phyloP scores from a whole-genome alignment of 2,113 vertebrate genomes.

The Casuarius casuarius region DNA sequence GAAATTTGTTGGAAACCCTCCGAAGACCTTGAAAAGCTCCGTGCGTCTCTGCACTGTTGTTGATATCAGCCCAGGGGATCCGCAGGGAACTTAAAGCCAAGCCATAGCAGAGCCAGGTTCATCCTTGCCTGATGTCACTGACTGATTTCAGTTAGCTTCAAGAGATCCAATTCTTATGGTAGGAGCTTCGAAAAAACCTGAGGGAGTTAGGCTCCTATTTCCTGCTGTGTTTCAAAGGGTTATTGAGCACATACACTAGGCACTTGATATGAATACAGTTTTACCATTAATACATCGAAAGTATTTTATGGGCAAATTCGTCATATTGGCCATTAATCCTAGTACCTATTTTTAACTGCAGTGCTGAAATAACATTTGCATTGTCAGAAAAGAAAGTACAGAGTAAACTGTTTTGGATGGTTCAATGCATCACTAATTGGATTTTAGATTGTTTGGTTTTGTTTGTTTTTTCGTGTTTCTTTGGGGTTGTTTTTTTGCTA shows the following conservation, averaged over 20 bases:
- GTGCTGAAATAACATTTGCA: constrained; percentile 4
- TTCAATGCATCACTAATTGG: neutral
- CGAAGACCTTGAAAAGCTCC: neutral
- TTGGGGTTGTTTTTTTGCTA: neutral
- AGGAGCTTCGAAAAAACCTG: neutral
- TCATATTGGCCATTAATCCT: neutral
- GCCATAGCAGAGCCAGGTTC: neutral
- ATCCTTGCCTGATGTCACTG: neutral
- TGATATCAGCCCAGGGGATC: neutral
- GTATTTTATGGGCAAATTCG: neutral
- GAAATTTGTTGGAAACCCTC: neutral
- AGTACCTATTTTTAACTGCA: neutral
- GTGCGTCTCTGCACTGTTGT: neutral
- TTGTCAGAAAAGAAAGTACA: constrained; percentile 32
- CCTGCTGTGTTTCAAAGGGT: neutral
- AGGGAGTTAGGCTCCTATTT: neutral
- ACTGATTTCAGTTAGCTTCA: neutral
- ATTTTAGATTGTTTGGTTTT: neutral
- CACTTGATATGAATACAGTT: neutral
- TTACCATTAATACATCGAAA: neutral
- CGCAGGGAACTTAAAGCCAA: neutral
- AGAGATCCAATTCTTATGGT: rapidly evolving
- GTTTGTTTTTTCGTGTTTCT: neutral
- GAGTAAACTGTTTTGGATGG: neutral
- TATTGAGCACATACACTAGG: neutral